Evolutionary conservation across 2,888 invertebrate species (phyloP).

Genomic region (Athetis lepigone): DNA sequence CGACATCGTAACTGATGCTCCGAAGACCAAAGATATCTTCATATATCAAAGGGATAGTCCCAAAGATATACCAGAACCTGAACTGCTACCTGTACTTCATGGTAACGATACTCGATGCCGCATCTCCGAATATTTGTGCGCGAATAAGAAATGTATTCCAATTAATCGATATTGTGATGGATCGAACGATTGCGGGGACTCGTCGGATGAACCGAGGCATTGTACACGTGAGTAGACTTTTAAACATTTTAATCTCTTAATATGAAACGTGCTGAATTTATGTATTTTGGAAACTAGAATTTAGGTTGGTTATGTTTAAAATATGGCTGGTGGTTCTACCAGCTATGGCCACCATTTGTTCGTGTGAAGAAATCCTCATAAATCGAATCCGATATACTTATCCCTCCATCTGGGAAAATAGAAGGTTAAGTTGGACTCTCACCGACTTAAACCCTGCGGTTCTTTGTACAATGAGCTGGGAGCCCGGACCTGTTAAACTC

Average conservation of each 20-base stretch:
- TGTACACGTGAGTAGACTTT: conserved; percentile 94
- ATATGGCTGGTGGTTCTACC: no score
- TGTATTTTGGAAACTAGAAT: neutral
- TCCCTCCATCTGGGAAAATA: no score
- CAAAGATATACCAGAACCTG: conserved; percentile 81
- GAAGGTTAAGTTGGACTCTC: no score
- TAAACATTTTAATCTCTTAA: neutral
- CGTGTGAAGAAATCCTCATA: no score
- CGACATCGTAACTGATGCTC: conserved; percentile 75
- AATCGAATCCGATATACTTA: no score
- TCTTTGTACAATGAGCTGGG: no score
- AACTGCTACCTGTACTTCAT: conserved; percentile 83
- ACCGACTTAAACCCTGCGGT: no score
- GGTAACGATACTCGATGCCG: conserved; percentile 90
- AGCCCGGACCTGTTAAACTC: no score
- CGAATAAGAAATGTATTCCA: conserved; percentile 92
- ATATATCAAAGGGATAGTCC: conserved; percentile 76
- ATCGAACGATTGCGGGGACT: conserved; percentile 95
- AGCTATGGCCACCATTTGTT: no score
- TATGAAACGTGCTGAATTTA: neutral
- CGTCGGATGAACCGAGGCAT: conserved; percentile 94
- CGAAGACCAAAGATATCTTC: conserved; percentile 58
- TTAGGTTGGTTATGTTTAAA: neutral
- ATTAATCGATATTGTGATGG: conserved; percentile 95
- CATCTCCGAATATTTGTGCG: conserved; percentile 92